phyloP scores from a whole-genome alignment of 2,113 vertebrate species.

The human (Homo sapiens) region DNA sequence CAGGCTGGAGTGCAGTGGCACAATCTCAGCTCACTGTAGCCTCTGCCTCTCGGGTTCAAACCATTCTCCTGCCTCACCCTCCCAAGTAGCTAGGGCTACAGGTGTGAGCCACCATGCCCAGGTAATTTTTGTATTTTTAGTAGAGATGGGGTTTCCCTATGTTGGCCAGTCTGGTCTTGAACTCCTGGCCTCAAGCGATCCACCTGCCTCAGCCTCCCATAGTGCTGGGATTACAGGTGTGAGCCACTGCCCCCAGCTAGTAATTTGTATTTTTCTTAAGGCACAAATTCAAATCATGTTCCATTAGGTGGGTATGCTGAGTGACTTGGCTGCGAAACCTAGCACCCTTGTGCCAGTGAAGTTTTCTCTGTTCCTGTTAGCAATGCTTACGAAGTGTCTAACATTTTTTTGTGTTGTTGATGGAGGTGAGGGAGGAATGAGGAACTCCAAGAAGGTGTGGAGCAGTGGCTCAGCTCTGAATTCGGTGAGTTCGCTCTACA shows the following conservation, averaged over 20 bases:
- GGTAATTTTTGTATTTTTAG: not conserved
- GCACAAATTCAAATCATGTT: not conserved
- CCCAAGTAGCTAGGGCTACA: not conserved
- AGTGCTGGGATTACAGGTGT: not conserved
- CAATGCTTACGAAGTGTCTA: not conserved
- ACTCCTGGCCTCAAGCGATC: not conserved
- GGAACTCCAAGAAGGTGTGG: not conserved
- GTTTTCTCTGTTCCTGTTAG: not conserved
- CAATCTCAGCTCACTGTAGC: not conserved
- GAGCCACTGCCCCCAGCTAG: not conserved
- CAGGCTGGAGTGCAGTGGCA: not conserved
- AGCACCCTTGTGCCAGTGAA: not conserved
- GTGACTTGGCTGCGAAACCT: not conserved
- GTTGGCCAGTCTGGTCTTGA: not conserved
- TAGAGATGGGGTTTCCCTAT: not conserved
- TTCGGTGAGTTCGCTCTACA: not conserved
- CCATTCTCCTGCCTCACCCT: not conserved
- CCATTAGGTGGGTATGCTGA: not conserved
- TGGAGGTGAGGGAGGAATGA: not conserved
- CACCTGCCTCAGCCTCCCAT: not conserved
- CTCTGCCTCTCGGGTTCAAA: not conserved
- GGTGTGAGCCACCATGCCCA: not conserved
- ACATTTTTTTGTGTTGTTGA: not conserved
- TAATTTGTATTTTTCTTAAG: not conserved
- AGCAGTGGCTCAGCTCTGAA: not conserved